Conservation (phyloP, 2,888 invertebrate genomes). For the Reticulitermes lucifugus region DNA sequence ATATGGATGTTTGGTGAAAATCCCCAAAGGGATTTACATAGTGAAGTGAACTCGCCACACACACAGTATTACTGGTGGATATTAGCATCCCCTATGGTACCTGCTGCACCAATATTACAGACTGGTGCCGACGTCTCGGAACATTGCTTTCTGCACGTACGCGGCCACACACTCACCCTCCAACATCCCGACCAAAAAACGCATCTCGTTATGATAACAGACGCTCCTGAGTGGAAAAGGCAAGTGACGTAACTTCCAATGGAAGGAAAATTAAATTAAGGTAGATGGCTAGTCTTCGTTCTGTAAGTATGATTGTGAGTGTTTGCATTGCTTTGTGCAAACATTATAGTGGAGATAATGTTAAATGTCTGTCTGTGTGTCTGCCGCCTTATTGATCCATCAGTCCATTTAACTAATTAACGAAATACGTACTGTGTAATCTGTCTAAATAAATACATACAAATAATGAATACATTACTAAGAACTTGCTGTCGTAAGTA, state of each 20-base stretch:
- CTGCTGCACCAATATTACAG: background rate
- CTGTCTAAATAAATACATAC: no score
- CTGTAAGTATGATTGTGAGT: no score
- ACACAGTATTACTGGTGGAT: background rate
- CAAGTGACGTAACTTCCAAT: background rate
- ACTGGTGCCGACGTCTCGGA: slow-evolving; percentile 13
- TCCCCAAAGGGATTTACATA: background rate
- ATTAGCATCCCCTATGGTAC: background rate
- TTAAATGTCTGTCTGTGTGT: no score
- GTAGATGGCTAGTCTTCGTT: no score
- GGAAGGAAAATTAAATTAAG: no score
- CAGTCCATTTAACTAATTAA: no score
- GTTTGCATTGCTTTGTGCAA: no score
- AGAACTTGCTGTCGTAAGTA: no score
- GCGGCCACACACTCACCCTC: background rate
- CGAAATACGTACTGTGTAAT: no score
- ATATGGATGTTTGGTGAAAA: slow-evolving; percentile 9
- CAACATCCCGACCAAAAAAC: background rate
- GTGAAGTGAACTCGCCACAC: background rate
- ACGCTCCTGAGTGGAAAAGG: background rate
- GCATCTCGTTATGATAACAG: slow-evolving; percentile 26
- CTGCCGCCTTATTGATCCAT: no score
- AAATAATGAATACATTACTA: no score
- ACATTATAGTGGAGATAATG: no score
- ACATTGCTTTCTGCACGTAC: background rate